Evolutionary conservation across 2,888 invertebrate species (phyloP), one percentile per base, ranked within the genome.

Genomic region (Subacronicta megacephala): DNA sequence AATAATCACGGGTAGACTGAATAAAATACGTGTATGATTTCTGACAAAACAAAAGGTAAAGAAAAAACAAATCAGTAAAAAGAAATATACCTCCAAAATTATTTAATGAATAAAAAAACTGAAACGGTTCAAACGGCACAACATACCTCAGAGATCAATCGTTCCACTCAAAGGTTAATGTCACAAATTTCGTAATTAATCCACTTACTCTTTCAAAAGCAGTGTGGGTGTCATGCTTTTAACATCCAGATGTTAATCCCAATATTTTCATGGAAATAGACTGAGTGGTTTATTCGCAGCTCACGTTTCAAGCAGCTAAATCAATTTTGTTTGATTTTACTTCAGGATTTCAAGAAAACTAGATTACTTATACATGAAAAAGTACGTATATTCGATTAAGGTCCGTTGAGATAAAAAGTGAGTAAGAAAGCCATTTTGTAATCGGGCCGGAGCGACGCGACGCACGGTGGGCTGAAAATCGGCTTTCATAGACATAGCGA

Each of bases 361-460:
- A 51, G 35, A 47, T 56, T 52, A n/a, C n/a, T n/a, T n/a, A 53
- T 33, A 54, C 35, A 46, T 15, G 43, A 47, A 9, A 64, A 47
- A 42, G 7, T 51, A 38, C 15, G 38, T 53, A 47, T 59, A 70
- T 67, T 67, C 51, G 62, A 68, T 75, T 68, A 75, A 47, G 35
- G 35, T 49, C 46, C 33, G 45, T 16, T 20, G 15, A 26, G 44
- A 52, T 55, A 68, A 65, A 71, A 55, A 55, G 64, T 68, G 69
- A 75, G 72, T 70, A 81, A 80, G 76, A 78, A 75, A 80, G 71
- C 82, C 70, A 84, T 83, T 81, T 75, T 80, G 72, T 85, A 85
- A 85, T 84, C 83, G 82, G 62, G 72, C 79, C 75, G 78, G 63
- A 57, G 80, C 75, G 83, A 77, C 83, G 76, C n/a, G n/a, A n/a